Conservation (phyloP, 2,113 vertebrate genomes). For the Aix galericulata region DNA sequence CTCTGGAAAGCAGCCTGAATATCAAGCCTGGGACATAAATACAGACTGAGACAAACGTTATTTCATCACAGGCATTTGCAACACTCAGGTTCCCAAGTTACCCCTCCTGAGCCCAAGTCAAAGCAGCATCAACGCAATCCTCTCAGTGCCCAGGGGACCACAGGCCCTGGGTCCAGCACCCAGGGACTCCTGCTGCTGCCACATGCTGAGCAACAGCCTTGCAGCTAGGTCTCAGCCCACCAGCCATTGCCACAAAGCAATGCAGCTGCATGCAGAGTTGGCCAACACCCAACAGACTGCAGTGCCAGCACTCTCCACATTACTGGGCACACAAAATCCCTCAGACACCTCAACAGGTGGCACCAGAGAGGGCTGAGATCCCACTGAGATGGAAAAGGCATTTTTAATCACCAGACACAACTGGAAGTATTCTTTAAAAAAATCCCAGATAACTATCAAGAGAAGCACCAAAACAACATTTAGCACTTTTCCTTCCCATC, state of each 20-base stretch:
- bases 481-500: neutral
- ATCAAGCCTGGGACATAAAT: slow-evolving; percentile 40
- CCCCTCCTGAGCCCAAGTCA: neutral
- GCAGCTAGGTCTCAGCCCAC: too few species aligned
- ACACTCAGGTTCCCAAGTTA: neutral
- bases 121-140: fast-evolving
- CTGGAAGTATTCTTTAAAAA: neutral
- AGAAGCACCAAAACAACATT: neutral
- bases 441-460: neutral
- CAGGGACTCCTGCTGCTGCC: neutral
- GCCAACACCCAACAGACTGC: neutral
- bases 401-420: neutral
- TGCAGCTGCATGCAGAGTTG: fast-evolving
- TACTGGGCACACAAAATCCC: neutral
- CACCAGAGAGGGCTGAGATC: too few species aligned
- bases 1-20: slow-evolving; percentile 40
- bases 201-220: fast-evolving
- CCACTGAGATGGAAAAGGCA: neutral
- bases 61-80: neutral
- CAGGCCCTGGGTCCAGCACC: too few species aligned
- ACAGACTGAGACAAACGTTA: neutral
- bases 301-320: fast-evolving
- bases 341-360: too few species aligned
- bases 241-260: fast-evolving
- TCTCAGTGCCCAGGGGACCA: neutral